Evolutionary conservation across 2,113 vertebrate species (phyloP).

Genomic region (Elephantulus edwardii): DNA sequence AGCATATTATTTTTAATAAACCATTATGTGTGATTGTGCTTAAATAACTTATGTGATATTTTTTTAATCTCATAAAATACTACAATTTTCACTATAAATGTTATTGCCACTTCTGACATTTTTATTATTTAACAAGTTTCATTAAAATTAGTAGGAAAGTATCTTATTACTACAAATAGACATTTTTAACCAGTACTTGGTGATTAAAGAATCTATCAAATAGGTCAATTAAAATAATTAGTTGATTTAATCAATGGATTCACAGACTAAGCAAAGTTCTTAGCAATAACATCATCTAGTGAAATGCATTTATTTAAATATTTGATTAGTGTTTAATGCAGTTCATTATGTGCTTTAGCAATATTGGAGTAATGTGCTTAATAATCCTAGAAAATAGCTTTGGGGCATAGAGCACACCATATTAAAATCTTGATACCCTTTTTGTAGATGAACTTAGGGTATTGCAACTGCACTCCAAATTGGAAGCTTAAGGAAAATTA

Average conservation of each 20-base stretch:
- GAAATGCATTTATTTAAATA: constrained; percentile 77
- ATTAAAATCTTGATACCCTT: constrained; percentile 60
- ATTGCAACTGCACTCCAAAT: constrained; percentile 49
- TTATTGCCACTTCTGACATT: not conserved
- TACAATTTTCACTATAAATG: not conserved
- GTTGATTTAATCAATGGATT: constrained; percentile 67
- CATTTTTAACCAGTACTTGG: constrained; percentile 35
- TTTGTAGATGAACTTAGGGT: constrained; percentile 27
- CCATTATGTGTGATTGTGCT: rapidly evolving
- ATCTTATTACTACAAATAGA: not conserved
- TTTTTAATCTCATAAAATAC: not conserved
- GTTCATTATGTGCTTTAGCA: constrained; percentile 70
- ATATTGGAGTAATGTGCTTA: constrained; percentile 60
- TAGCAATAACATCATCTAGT: not conserved
- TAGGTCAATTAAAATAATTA: constrained; percentile 69
- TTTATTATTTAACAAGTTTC: not conserved
- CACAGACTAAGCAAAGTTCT: constrained; percentile 59
- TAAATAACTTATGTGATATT: not conserved
- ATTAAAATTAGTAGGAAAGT: not conserved
- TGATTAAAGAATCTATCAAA: constrained; percentile 43
- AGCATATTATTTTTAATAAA: not conserved
- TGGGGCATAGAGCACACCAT: constrained; percentile 5
- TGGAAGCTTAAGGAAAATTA: constrained; percentile 76
- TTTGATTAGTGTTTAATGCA: constrained; percentile 72
- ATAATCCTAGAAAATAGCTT: constrained; percentile 63